These are phyloP conservation scores for Alaudala cheleensis DNA, from an alignment of 2,113 vertebrate genomes.

Conservation along the genomic window DNA sequence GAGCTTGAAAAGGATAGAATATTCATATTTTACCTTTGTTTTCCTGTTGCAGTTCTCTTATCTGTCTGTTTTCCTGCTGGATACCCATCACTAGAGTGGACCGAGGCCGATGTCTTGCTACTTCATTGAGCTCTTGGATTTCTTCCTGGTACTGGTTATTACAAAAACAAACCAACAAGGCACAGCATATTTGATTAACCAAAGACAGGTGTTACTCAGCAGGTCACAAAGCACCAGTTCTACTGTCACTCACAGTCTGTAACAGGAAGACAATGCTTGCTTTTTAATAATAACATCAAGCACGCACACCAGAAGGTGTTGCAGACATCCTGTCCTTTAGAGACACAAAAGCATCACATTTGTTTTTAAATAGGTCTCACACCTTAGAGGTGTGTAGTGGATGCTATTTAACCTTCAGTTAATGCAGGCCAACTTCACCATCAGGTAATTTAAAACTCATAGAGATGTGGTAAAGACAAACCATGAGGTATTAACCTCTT, in stretches of 20 bases:
- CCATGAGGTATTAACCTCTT: not conserved
- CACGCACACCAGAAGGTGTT: not conserved
- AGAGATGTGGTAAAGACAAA: not conserved
- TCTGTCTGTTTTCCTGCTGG: constrained; percentile 97
- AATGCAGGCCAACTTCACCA: not conserved
- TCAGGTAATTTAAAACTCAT: not conserved
- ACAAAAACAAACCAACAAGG: not conserved
- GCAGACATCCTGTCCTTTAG: not conserved
- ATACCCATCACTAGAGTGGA: constrained; percentile 95
- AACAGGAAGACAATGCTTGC: not conserved
- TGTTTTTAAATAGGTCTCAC: not conserved
- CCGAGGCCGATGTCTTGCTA: constrained; percentile 93
- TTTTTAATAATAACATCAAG: not conserved
- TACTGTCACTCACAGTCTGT: not conserved
- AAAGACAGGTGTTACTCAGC: not conserved
- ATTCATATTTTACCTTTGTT: constrained; percentile 85
- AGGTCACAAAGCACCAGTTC: not conserved
- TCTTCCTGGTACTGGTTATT: constrained; percentile 91
- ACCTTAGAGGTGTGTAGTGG: not conserved
- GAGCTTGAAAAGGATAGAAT: not conserved
- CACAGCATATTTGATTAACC: not conserved
- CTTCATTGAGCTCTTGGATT: constrained; percentile 92
- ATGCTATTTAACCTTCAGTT: not conserved
- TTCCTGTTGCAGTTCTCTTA: constrained; percentile 93
- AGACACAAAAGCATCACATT: not conserved